phyloP scores from a whole-genome alignment of 2,113 vertebrate species.

The Zosterops hypoxanthus region DNA sequence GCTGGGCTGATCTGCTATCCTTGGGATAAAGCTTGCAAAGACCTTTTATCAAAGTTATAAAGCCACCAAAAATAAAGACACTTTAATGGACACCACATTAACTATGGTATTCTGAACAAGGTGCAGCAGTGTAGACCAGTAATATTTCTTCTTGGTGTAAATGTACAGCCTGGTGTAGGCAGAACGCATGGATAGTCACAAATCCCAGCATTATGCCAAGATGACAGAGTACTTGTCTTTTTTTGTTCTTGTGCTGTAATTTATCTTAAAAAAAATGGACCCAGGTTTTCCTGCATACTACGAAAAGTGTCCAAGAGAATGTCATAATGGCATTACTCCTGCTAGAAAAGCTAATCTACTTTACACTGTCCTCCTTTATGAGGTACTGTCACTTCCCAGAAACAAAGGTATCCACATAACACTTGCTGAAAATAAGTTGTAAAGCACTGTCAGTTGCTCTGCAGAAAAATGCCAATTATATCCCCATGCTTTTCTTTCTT shows the following conservation, averaged over 20 bases:
- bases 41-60: constrained; percentile 22
- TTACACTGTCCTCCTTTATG: constrained; percentile 54
- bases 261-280: constrained; percentile 64
- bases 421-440: constrained; percentile 58
- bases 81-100: constrained; percentile 39
- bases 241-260: constrained; percentile 61
- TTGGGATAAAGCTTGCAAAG: neutral
- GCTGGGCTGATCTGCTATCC: neutral
- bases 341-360: constrained; percentile 66
- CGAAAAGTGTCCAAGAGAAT: constrained; percentile 49
- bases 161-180: neutral
- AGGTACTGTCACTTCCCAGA: constrained; percentile 59
- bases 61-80: constrained; percentile 38
- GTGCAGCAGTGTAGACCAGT: neutral
- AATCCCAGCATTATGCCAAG: constrained; percentile 62
- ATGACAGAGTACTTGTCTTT: constrained; percentile 71
- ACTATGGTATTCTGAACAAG: constrained; percentile 11
- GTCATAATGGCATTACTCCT: constrained; percentile 61
- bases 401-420: constrained; percentile 33
- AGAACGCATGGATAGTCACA: constrained; percentile 42
- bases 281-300: constrained; percentile 31
- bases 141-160: constrained; percentile 52
- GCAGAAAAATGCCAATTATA: constrained; percentile 57
- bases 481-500: neutral
- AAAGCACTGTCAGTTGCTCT: constrained; percentile 50